A percentile compares a stretch with the other conserved stretches of the same genome.
Evolutionary conservation across 2,113 vertebrate species (phyloP).

Genomic region (Telmatochromis sp.): DNA sequence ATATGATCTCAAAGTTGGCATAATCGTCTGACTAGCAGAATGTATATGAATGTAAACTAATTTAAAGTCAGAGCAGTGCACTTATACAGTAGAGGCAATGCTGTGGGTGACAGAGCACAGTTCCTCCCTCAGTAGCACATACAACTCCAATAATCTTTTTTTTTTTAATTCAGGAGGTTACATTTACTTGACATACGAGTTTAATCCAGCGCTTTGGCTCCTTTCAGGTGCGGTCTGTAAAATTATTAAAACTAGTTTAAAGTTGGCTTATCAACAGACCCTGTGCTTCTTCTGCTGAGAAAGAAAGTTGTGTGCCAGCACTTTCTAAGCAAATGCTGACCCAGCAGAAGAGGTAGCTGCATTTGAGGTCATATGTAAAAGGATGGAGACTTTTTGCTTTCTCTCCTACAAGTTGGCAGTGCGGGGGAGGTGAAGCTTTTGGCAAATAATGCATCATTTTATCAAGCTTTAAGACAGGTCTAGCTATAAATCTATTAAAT

Average conservation of each 20-base stretch:
- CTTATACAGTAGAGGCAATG: not conserved
- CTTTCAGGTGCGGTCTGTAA: conserved; percentile 31
- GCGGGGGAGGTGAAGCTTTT: not conserved
- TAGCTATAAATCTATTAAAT: not conserved
- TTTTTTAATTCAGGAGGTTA: conserved; percentile 5
- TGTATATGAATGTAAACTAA: not conserved
- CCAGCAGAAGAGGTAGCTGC: conserved; percentile 26
- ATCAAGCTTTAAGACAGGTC: not conserved
- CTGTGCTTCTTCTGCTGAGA: conserved; percentile 27
- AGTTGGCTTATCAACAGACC: conserved; percentile 51
- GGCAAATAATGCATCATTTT: conserved; percentile 20
- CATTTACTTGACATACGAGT: conserved; percentile 35
- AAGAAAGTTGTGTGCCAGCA: conserved; percentile 46
- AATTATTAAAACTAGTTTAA: conserved; percentile 52
- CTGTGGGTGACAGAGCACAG: not conserved
- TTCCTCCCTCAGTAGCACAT: not conserved
- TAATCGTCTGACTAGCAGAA: not conserved
- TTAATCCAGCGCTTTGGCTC: conserved; percentile 29
- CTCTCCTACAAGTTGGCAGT: conserved; percentile 18
- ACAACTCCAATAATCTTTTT: not conserved
- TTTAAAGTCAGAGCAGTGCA: not conserved
- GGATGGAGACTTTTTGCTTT: conserved; percentile 3
- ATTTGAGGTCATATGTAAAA: conserved; percentile 53
- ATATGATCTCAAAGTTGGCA: not conserved
- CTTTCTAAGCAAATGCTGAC: conserved; percentile 53